phyloP scores from a whole-genome alignment of 2,888 invertebrate genomes.

The Sylvicola cinctus region DNA sequence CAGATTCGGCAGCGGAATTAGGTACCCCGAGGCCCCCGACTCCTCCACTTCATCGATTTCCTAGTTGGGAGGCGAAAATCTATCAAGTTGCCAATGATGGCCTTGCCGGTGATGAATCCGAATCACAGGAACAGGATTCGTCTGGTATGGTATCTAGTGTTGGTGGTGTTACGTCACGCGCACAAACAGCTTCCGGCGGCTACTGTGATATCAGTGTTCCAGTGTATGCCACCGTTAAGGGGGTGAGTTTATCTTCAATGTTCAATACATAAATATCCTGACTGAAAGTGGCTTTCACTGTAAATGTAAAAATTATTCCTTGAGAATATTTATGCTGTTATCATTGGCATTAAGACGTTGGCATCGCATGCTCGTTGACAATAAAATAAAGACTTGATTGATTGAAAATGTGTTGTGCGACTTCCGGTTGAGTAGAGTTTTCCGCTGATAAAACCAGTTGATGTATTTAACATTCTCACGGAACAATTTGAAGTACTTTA shows the following conservation, averaged over 20 bases:
- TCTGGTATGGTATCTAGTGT: conserved; percentile 17
- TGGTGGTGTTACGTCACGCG: conserved; percentile 14
- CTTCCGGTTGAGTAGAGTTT: no score
- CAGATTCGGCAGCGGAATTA: conserved; percentile 18
- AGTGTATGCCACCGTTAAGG: conserved; percentile 91
- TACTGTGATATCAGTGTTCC: conserved; percentile 84
- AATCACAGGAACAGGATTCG: conserved; percentile 13
- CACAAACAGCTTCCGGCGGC: conserved; percentile 40
- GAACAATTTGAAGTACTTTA: no score
- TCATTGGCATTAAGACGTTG: no score
- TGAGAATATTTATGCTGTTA: no score
- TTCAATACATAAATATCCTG: no score
- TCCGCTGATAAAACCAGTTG: no score
- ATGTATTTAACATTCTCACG: no score
- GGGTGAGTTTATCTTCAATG: conserved; percentile 30
- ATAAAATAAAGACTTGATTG: no score
- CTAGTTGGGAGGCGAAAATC: conserved; percentile 90
- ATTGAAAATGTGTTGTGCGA: no score
- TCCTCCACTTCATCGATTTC: conserved; percentile 77
- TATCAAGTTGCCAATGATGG: conserved; percentile 62
- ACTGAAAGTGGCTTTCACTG: no score
- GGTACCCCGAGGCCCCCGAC: conserved; percentile 49
- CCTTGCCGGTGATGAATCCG: conserved; percentile 25
- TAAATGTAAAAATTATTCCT: no score
- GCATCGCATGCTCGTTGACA: no score